phyloP scores from a whole-genome alignment of 1,140 invertebrate genomes.

The Armadillidium nasatum region DNA sequence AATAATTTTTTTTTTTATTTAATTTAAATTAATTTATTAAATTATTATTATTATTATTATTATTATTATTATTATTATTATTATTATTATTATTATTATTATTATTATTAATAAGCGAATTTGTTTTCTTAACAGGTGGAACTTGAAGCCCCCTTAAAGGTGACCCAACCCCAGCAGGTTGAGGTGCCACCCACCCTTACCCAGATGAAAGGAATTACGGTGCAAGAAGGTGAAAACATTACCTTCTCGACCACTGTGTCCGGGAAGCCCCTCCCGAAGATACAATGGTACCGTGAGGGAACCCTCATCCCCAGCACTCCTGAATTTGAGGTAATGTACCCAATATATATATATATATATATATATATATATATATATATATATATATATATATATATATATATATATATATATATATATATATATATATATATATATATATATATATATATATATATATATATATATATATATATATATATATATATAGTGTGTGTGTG shows the following conservation, averaged over 20 bases:
- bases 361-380: slow-evolving; percentile 13
- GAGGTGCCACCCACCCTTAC: slow-evolving; percentile 72
- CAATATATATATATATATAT: neutral
- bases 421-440: slow-evolving; percentile 8
- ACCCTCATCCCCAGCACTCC: slow-evolving; percentile 80
- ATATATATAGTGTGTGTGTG: slow-evolving; percentile 16
- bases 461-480: slow-evolving; percentile 19
- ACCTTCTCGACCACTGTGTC: slow-evolving; percentile 79
- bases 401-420: slow-evolving; percentile 12
- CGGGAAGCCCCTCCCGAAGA: slow-evolving; percentile 72
- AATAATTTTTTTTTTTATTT: too few species aligned
- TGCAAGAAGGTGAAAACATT: slow-evolving; percentile 76
- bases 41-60: too few species aligned
- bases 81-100: too few species aligned
- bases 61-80: too few species aligned
- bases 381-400: slow-evolving; percentile 19
- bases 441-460: slow-evolving; percentile 14
- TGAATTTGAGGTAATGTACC: slow-evolving; percentile 74
- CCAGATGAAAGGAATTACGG: slow-evolving; percentile 72
- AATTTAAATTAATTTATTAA: too few species aligned
- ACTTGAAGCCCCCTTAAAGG: slow-evolving; percentile 37
- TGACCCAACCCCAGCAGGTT: slow-evolving; percentile 60
- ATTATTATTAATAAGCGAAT: too few species aligned
- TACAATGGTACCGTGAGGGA: slow-evolving; percentile 86
- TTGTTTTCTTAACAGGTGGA: slow-evolving; percentile 51